These are phyloP conservation scores for Sphaeridia pumilis DNA, from an alignment of 2,888 invertebrate genomes.

Conservation along the genomic window DNA sequence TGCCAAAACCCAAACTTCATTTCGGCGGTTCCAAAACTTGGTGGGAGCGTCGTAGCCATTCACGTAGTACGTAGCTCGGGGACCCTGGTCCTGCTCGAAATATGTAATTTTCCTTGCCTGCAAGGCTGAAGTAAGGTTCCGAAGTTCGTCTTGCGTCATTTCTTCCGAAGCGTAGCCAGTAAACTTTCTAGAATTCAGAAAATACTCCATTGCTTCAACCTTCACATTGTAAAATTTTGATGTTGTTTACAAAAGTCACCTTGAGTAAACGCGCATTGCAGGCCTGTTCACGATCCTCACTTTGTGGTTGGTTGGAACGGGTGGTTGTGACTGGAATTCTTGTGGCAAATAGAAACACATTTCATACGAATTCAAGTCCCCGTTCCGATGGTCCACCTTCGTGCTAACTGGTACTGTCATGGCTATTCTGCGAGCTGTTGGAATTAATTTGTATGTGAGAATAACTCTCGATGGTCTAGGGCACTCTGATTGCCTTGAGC, in stretches of 20 bases:
- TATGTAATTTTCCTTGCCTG: constrained; percentile 21
- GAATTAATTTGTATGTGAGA: neutral
- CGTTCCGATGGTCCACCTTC: constrained; percentile 31
- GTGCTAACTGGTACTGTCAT: constrained; percentile 34
- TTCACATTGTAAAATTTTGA: no score
- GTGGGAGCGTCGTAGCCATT: constrained; percentile 36
- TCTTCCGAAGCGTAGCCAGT: constrained; percentile 33
- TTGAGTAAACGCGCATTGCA: constrained; percentile 28
- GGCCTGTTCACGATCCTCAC: constrained; percentile 29
- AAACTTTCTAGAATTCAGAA: constrained; percentile 27
- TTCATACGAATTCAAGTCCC: constrained; percentile 32
- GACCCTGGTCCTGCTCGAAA: constrained; percentile 25
- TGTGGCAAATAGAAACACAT: constrained; percentile 34
- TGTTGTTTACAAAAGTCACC: no score
- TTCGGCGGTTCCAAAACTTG: constrained; percentile 36
- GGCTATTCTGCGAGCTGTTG: constrained; percentile 26
- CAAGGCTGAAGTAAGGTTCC: constrained; percentile 18
- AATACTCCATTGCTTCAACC: no score
- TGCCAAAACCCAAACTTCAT: constrained; percentile 35
- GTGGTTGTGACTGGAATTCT: constrained; percentile 27
- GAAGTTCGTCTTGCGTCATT: constrained; percentile 23
- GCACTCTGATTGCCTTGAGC: no score
- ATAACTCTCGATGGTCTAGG: neutral
- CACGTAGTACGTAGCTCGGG: constrained; percentile 29
- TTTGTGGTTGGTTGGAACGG: constrained; percentile 22